Evolutionary conservation across 2,113 vertebrate genomes (phyloP).

Genomic region (Corapipo altera): DNA sequence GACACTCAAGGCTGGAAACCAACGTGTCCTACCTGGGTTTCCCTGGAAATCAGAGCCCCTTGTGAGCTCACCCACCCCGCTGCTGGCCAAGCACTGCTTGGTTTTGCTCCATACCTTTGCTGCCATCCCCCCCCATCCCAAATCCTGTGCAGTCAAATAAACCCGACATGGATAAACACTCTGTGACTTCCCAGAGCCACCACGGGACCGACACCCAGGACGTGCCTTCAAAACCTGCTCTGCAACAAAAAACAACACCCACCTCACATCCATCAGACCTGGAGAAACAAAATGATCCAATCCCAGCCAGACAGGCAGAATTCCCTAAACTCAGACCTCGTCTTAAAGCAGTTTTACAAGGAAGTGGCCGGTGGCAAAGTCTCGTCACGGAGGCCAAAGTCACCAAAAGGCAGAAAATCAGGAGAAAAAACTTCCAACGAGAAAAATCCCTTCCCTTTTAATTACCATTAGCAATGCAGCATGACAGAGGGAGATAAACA

Average conservation of each 20-base stretch:
- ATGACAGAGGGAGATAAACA: constrained; percentile 61
- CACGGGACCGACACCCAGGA: background rate
- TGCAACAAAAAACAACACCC: background rate
- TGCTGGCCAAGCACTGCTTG: rapidly evolving
- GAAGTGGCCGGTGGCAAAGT: background rate
- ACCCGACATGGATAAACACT: background rate
- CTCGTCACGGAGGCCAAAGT: background rate
- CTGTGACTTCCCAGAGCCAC: background rate
- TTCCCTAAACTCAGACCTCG: background rate
- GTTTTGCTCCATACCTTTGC: rapidly evolving
- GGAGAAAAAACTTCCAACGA: constrained; percentile 27
- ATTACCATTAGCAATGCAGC: constrained; percentile 72
- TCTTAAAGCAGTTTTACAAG: background rate
- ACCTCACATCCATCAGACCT: background rate
- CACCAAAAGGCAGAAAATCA: background rate
- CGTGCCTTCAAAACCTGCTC: rapidly evolving
- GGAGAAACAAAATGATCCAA: rapidly evolving
- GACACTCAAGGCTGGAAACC: background rate
- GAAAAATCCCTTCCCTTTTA: constrained; percentile 61
- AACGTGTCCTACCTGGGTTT: rapidly evolving
- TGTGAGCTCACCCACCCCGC: background rate
- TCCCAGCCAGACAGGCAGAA: background rate
- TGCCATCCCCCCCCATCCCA: background rate
- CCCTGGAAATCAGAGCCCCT: background rate
- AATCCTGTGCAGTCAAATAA: background rate